Evolutionary conservation across 2,113 vertebrate genomes (phyloP).

Genomic region (Phoxinus phoxinus): DNA sequence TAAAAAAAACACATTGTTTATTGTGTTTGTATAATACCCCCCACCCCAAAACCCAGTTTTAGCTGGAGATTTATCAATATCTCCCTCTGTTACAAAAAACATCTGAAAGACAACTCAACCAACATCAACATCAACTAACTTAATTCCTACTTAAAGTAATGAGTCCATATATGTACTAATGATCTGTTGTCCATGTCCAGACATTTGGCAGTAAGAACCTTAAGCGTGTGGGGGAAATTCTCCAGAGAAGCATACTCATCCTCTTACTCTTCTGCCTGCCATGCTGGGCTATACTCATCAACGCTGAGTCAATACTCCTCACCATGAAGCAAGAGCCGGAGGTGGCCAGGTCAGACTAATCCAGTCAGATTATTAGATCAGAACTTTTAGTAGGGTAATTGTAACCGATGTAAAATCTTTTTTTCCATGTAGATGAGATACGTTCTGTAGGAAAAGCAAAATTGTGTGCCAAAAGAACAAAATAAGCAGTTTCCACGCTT

Average conservation of each 20-base stretch:
- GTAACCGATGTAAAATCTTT: neutral
- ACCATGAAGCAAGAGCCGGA: conserved; percentile 80
- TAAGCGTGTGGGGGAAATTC: conserved; percentile 87
- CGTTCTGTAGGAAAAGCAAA: neutral
- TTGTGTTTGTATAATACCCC: neutral
- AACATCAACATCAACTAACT: neutral
- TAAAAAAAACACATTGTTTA: neutral
- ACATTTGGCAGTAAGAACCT: conserved; percentile 87
- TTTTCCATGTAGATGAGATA: too few relatives aligned
- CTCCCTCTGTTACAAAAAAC: neutral
- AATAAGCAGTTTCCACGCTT: too few relatives aligned
- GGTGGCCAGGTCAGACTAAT: conserved; percentile 83
- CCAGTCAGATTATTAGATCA: neutral
- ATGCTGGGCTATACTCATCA: conserved; percentile 91
- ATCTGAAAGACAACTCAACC: neutral
- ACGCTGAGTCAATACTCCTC: conserved; percentile 81
- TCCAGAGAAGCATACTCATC: conserved; percentile 84
- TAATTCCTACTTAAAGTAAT: neutral
- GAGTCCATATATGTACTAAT: neutral
- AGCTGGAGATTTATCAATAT: neutral
- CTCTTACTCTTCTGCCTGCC: conserved; percentile 89
- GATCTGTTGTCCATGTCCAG: conserved; percentile 67
- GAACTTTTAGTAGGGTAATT: neutral
- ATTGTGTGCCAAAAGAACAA: too few relatives aligned
- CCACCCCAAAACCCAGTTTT: neutral